Percentiles rank a stretch among this genome's conserved stretches.
Evolutionary conservation across 2,797 vertebrate species (phyloP).

Genomic region (Intellagama lesueurii): DNA sequence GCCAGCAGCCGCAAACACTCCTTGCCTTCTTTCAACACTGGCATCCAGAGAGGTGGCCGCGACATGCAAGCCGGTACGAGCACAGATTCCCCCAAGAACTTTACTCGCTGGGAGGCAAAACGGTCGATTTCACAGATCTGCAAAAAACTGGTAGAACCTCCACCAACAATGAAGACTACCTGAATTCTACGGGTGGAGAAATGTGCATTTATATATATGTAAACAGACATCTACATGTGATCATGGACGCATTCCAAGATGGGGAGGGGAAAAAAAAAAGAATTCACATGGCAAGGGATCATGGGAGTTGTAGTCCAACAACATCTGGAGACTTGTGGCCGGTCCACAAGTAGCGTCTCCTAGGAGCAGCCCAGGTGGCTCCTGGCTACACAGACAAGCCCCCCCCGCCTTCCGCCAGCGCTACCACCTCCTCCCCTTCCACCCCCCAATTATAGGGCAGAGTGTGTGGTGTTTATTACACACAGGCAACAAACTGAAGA

Average conservation of each 20-base stretch:
- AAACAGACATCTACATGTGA: neutral
- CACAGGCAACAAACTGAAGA: neutral
- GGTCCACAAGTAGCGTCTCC: too few species aligned
- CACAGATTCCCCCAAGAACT: constrained; percentile 33
- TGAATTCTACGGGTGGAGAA: neutral
- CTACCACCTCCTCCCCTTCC: neutral
- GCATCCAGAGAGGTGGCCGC: neutral
- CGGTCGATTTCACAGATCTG: constrained; percentile 19
- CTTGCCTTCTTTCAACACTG: neutral
- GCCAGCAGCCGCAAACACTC: neutral
- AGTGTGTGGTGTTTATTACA: neutral
- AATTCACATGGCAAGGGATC: neutral
- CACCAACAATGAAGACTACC: neutral
- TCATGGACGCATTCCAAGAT: neutral
- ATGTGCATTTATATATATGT: too few species aligned
- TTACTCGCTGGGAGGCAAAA: constrained; percentile 16
- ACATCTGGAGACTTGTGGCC: neutral
- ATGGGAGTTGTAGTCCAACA: neutral
- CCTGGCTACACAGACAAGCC: too few species aligned
- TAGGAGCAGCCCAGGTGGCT: too few species aligned
- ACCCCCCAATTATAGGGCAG: neutral
- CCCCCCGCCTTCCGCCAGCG: too few species aligned
- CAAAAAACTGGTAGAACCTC: rapidly evolving
- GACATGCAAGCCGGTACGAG: neutral
- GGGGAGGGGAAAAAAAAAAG: neutral